These are phyloP conservation scores for Trichogramma dendrolimi DNA, from an alignment of 2,888 invertebrate genomes.

Conservation along the genomic window DNA sequence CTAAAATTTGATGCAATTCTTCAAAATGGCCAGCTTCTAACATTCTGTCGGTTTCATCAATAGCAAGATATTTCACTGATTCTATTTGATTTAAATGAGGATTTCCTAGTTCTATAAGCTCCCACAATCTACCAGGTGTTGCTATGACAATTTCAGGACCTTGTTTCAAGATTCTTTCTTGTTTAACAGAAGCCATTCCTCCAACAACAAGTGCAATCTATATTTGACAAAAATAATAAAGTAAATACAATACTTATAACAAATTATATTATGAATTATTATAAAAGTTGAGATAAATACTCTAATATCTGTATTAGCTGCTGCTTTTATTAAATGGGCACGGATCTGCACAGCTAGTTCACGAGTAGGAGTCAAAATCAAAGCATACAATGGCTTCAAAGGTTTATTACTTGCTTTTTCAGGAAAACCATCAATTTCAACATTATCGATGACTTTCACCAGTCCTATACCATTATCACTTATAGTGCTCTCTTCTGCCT, in stretches of 20 bases:
- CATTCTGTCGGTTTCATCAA: slow-evolving; percentile 99
- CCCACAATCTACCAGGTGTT: slow-evolving; percentile 96
- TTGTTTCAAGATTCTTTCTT: slow-evolving; percentile 76
- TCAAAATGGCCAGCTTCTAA: slow-evolving; percentile 93
- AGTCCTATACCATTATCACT: slow-evolving; percentile 54
- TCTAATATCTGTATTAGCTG: slow-evolving; percentile 73
- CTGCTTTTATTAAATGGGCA: slow-evolving; percentile 73
- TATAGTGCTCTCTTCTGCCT: slow-evolving; percentile 29
- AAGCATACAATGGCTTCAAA: slow-evolving; percentile 67
- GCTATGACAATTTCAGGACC: slow-evolving; percentile 93
- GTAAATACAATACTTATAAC: slow-evolving; percentile 9
- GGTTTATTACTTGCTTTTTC: slow-evolving; percentile 43
- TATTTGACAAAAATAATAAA: slow-evolving; percentile 11
- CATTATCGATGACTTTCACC: slow-evolving; percentile 59
- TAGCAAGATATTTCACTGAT: slow-evolving; percentile 78
- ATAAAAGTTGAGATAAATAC: slow-evolving; percentile 36
- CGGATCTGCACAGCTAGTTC: slow-evolving; percentile 94
- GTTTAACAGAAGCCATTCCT: slow-evolving; percentile 91
- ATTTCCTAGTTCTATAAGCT: slow-evolving; percentile 77
- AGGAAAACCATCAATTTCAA: slow-evolving; percentile 47
- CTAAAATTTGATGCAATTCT: slow-evolving; percentile 78
- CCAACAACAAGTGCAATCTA: slow-evolving; percentile 80
- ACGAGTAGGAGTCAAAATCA: slow-evolving; percentile 92
- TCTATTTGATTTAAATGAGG: slow-evolving; percentile 69
- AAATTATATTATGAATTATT: slow-evolving; percentile 1